Conservation (phyloP, 2,888 invertebrate genomes). For the Zootermopsis nevadensis region DNA sequence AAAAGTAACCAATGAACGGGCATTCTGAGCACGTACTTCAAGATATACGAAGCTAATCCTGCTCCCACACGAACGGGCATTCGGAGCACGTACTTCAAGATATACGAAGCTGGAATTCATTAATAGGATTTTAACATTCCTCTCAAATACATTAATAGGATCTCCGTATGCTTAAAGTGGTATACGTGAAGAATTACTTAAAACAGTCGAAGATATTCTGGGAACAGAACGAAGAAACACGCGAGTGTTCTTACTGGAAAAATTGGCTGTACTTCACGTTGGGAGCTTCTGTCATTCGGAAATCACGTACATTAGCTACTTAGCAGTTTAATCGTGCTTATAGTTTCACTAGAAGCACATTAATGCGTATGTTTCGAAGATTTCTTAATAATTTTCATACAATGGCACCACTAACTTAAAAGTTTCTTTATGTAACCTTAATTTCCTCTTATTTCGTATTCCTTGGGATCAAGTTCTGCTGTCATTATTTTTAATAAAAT, state of each 20-base stretch:
- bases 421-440: too few relatives aligned
- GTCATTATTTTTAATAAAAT: too few relatives aligned
- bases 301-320: not conserved
- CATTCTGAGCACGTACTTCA: constrained; percentile 14
- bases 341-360: too few relatives aligned
- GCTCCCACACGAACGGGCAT: not conserved
- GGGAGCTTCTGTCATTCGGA: not conserved
- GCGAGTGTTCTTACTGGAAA: not conserved
- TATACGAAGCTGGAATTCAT: constrained; percentile 19
- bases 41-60: not conserved
- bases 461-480: too few relatives aligned
- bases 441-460: too few relatives aligned
- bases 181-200: constrained; percentile 8
- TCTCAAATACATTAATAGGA: constrained; percentile 28
- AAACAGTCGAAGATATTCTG: not conserved
- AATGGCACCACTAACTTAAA: too few relatives aligned
- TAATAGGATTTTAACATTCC: constrained; percentile 19
- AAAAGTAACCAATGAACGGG: not conserved
- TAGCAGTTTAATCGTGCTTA: not conserved
- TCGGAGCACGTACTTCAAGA: constrained; percentile 1
- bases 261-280: not conserved
- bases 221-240: not conserved
- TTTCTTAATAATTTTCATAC: too few relatives aligned
- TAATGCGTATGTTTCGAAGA: too few relatives aligned
- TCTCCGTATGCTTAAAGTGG: constrained; percentile 12